Conservation (phyloP, 2,113 vertebrate species). For the Glaucomys volans region DNA sequence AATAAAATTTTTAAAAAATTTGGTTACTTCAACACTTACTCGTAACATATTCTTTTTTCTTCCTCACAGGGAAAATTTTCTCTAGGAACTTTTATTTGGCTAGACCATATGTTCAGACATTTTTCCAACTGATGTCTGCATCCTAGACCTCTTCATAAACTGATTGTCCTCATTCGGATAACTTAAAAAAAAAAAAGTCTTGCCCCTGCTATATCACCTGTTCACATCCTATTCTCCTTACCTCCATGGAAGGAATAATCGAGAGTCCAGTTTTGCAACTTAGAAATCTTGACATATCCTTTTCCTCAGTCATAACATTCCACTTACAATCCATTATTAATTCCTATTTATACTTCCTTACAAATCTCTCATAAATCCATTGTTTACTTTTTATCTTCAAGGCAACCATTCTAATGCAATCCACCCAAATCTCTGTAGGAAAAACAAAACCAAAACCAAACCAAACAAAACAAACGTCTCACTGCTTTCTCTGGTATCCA, state of each 20-base stretch:
- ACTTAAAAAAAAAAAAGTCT: neutral
- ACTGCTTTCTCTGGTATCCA: no score
- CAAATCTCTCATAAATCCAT: neutral
- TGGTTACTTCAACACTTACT: neutral
- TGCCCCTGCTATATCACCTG: neutral
- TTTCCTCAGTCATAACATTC: neutral
- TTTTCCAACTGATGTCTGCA: neutral
- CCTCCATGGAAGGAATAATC: neutral
- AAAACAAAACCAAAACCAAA: no score
- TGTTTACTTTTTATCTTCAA: neutral
- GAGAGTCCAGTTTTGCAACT: neutral
- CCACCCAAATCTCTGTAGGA: no score
- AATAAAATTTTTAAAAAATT: neutral
- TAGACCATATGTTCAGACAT: neutral
- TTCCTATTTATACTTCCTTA: neutral
- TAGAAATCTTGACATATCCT: neutral
- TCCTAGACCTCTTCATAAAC: neutral
- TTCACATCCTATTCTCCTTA: neutral
- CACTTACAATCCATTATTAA: neutral
- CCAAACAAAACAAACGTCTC: no score
- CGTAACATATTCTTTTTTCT: neutral
- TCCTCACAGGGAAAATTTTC: neutral
- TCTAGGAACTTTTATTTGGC: neutral
- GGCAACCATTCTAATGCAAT: no score
- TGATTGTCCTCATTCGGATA: neutral